These are phyloP conservation scores for Hylaeus volcanicus DNA, from an alignment of 1,140 invertebrate species.

Conservation along the genomic window DNA sequence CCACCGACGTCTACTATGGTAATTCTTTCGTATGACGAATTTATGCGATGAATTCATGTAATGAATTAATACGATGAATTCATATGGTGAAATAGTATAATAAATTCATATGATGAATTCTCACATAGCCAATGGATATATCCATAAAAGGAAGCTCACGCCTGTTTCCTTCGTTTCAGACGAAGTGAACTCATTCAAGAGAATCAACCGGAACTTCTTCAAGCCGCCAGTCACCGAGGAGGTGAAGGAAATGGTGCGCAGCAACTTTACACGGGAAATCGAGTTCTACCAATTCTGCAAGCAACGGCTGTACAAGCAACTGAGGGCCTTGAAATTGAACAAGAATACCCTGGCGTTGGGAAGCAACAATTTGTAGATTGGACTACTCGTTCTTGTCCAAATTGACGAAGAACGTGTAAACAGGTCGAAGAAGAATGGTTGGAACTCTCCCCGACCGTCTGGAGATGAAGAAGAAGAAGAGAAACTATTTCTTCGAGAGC, in stretches of 20 bases:
- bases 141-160: no score
- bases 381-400: not conserved
- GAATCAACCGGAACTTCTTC: constrained; percentile 92
- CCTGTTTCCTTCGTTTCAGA: constrained; percentile 79
- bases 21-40: constrained; percentile 48
- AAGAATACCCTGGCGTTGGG: not conserved
- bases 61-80: no score
- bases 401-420: not conserved
- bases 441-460: no score
- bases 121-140: no score
- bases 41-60: no score
- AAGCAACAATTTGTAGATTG: constrained; percentile 2
- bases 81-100: no score
- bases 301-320: constrained; percentile 90
- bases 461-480: not conserved
- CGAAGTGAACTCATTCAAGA: constrained; percentile 87
- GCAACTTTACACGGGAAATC: constrained; percentile 93
- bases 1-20: constrained; percentile 90
- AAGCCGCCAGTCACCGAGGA: constrained; percentile 92
- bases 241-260: constrained; percentile 91
- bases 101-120: no score
- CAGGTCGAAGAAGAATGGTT: not conserved
- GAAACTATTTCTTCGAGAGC: not conserved
- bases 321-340: constrained; percentile 84
- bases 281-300: constrained; percentile 95